These are phyloP conservation scores for Poliocrania exsul DNA, from an alignment of 2,797 vertebrate genomes.

Conservation along the genomic window DNA sequence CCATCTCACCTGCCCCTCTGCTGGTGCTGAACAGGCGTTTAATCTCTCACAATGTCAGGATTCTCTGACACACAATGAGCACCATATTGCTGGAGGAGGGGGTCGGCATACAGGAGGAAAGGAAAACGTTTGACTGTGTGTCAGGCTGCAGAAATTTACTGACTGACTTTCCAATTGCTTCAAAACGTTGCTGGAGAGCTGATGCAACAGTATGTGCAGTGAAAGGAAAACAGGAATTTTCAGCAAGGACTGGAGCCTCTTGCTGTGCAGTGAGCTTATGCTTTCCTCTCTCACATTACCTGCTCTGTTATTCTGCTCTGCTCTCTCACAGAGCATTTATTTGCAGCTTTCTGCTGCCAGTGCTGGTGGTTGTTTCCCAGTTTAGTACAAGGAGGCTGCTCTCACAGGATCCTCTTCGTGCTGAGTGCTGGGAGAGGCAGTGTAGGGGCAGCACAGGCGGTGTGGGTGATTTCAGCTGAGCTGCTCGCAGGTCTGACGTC, in stretches of 20 bases:
- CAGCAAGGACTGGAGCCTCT: neutral
- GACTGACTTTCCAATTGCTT: constrained; percentile 1
- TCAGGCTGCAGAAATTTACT: constrained; percentile 13
- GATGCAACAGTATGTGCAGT: neutral
- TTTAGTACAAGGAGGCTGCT: neutral
- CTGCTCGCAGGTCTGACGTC: neutral
- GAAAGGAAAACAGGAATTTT: constrained; percentile 17
- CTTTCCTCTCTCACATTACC: neutral
- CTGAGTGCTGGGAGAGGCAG: neutral
- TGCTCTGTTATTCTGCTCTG: neutral
- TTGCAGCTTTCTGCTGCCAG: neutral
- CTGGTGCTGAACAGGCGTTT: constrained; percentile 27
- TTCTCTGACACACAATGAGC: constrained; percentile 15
- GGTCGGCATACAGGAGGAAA: neutral
- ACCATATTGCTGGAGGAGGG: neutral
- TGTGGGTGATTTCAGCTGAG: constrained; percentile 5
- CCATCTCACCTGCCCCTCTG: neutral
- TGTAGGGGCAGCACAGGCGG: neutral
- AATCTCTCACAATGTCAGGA: constrained; percentile 11
- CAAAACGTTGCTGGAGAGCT: neutral
- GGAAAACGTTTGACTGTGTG: neutral
- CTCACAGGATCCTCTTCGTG: neutral
- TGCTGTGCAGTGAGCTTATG: neutral
- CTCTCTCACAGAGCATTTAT: neutral
- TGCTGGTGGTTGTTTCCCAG: constrained; percentile 8